A percentile compares a stretch with the other conserved stretches of the same genome.
Conservation (phyloP, 2,888 invertebrate genomes). For the Lepidochrysops patricia region DNA sequence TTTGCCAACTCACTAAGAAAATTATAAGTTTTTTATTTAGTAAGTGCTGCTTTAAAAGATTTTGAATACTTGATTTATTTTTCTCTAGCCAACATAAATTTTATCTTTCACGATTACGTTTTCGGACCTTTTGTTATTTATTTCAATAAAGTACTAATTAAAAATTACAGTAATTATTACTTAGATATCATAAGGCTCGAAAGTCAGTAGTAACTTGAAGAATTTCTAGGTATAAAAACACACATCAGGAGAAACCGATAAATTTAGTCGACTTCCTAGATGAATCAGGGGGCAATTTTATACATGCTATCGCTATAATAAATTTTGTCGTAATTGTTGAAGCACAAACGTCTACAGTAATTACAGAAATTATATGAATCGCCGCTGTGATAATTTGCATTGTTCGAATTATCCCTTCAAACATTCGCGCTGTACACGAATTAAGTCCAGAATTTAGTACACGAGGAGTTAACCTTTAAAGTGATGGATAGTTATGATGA, state of each 20-base stretch:
- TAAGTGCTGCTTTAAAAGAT: not conserved
- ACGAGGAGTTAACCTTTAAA: slow-evolving; percentile 21
- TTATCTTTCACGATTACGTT: not conserved
- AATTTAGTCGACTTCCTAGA: slow-evolving; percentile 20
- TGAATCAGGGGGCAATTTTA: slow-evolving; percentile 7
- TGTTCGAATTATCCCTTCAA: slow-evolving; percentile 17
- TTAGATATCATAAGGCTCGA: not conserved
- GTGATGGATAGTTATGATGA: slow-evolving; percentile 22
- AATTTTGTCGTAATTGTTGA: slow-evolving; percentile 18
- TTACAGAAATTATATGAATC: slow-evolving; percentile 23
- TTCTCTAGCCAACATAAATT: too few relatives aligned
- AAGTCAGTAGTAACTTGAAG: too few relatives aligned
- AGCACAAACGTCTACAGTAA: slow-evolving; percentile 18
- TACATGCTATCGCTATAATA: slow-evolving; percentile 17
- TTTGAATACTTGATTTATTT: not conserved
- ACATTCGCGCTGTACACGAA: slow-evolving; percentile 14
- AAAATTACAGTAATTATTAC: not conserved
- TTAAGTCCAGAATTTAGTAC: slow-evolving; percentile 22
- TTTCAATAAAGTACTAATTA: not conserved
- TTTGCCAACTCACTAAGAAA: too few relatives aligned
- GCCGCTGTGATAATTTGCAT: slow-evolving; percentile 13
- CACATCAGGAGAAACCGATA: slow-evolving; percentile 1
- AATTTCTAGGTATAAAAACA: slow-evolving; percentile 11
- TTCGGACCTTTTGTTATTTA: not conserved
- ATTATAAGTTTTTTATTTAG: too few relatives aligned